Conservation (phyloP, 2,797 vertebrate genomes). For the Crocidura indochinensis region DNA sequence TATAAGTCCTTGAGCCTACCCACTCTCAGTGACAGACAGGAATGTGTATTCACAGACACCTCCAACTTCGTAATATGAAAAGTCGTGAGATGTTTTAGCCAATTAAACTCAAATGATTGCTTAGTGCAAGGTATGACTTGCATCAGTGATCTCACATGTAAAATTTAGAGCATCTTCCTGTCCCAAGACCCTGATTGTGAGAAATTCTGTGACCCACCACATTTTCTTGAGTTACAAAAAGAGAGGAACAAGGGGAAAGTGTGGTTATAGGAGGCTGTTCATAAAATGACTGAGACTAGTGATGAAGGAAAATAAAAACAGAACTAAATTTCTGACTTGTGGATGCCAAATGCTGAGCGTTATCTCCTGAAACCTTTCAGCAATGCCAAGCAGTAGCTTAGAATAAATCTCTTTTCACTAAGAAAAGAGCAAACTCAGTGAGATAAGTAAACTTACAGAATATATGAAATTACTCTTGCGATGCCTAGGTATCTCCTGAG, state of each 20-base stretch:
- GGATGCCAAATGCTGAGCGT: neutral
- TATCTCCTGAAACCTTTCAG: neutral
- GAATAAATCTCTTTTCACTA: neutral
- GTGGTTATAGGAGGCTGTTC: neutral
- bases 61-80: neutral
- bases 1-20: neutral
- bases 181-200: neutral
- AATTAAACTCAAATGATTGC: neutral
- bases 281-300: neutral
- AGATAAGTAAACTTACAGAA: constrained; percentile 6
- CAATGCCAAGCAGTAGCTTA: neutral
- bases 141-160: neutral
- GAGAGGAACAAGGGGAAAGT: neutral
- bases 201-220: neutral
- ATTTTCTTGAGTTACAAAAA: neutral
- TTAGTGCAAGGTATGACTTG: neutral
- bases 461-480: neutral
- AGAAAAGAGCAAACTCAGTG: neutral
- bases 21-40: neutral
- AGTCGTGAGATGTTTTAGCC: neutral
- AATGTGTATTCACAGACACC: neutral
- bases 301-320: neutral
- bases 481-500: neutral
- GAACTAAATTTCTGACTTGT: neutral
- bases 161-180: neutral